phyloP scores from a whole-genome alignment of 2,797 vertebrate genomes.

The Onychomys arenicola region DNA sequence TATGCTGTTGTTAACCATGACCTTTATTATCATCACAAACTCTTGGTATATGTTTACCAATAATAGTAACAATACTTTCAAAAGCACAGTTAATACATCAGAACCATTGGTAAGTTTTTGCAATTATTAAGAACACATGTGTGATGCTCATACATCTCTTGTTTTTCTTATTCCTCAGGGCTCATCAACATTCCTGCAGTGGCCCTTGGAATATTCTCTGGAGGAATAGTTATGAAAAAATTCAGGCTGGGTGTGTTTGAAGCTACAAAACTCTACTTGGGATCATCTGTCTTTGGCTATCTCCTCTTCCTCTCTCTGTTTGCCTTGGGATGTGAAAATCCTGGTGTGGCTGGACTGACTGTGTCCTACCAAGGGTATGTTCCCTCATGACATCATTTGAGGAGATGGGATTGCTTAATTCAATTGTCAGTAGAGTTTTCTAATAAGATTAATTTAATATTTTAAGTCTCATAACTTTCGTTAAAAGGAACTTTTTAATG shows the following conservation, averaged over 20 bases:
- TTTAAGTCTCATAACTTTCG: not conserved
- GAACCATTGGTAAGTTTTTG: not conserved
- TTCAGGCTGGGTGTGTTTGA: slow-evolving; percentile 91
- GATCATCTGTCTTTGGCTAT: slow-evolving; percentile 93
- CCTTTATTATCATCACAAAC: not conserved
- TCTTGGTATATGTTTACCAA: not conserved
- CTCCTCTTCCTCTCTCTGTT: slow-evolving; percentile 93
- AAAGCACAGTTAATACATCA: not conserved
- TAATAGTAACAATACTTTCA: not conserved
- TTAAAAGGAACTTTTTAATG: not conserved
- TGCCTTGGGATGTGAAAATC: slow-evolving; percentile 94
- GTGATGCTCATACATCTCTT: not conserved
- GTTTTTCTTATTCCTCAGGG: slow-evolving; percentile 86
- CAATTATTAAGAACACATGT: not conserved
- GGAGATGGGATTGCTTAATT: not conserved
- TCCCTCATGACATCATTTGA: not conserved
- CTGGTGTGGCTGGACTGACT: slow-evolving; percentile 93
- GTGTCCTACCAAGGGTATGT: slow-evolving; percentile 93
- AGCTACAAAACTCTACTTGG: slow-evolving; percentile 93
- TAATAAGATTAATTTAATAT: not conserved
- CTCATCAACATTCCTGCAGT: slow-evolving; percentile 97
- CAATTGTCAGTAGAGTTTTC: not conserved
- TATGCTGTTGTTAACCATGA: not conserved
- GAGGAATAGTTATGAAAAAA: slow-evolving; percentile 95
- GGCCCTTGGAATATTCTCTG: slow-evolving; percentile 96